Evolutionary conservation across 1,140 invertebrate species (phyloP).

Genomic region (Pogonomyrmex barbatus): DNA sequence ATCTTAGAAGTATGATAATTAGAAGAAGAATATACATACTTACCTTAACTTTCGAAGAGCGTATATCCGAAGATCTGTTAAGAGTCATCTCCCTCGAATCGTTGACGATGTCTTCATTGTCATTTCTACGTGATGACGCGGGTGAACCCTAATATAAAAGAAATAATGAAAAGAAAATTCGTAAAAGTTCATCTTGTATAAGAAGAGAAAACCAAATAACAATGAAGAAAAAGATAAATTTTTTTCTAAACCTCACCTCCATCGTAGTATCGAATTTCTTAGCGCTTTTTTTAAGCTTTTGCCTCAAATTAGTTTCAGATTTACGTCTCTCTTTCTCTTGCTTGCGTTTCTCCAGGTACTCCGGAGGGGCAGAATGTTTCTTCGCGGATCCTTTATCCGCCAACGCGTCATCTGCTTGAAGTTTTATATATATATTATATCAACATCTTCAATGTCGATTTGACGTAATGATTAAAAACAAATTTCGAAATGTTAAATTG

Average conservation of each 20-base stretch:
- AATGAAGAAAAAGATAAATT: neutral
- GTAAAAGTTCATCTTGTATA: neutral
- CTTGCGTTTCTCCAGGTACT: conserved; percentile 94
- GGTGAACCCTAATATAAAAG: conserved; percentile 77
- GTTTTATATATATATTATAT: neutral
- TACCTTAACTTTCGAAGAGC: conserved; percentile 83
- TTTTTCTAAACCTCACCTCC: conserved; percentile 80
- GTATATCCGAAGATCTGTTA: conserved; percentile 80
- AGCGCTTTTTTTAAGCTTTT: conserved; percentile 85
- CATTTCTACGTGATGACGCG: conserved; percentile 79
- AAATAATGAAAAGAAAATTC: neutral
- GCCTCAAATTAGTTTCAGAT: conserved; percentile 88
- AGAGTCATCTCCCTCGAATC: conserved; percentile 82
- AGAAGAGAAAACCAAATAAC: neutral
- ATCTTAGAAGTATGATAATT: neutral
- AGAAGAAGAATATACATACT: neutral
- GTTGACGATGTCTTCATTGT: conserved; percentile 76
- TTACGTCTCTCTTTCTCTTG: conserved; percentile 90
- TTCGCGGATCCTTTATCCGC: conserved; percentile 88
- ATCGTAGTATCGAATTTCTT: conserved; percentile 84
- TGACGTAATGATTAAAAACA: neutral
- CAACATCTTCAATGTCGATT: neutral
- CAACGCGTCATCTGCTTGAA: conserved; percentile 71
- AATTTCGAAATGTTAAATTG: neutral
- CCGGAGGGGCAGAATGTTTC: conserved; percentile 92